Conservation (phyloP, 2,888 invertebrate genomes). For the Drosophila monieri region DNA sequence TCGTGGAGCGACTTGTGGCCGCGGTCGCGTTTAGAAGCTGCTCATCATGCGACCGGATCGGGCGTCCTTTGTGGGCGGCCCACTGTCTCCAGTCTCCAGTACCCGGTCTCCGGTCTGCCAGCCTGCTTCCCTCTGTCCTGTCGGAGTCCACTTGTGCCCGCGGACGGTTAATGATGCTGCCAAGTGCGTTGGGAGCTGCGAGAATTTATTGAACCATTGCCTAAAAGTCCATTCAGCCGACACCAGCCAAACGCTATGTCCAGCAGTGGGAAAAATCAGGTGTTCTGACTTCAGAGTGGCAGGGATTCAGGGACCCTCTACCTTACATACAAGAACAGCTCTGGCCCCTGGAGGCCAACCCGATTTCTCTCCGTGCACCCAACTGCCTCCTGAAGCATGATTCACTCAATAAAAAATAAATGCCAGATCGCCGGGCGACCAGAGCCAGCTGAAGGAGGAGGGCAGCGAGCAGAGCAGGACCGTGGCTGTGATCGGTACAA, state of each 20-base stretch:
- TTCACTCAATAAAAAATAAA: constrained; percentile 76
- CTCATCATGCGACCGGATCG: constrained; percentile 44
- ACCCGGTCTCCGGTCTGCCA: background rate
- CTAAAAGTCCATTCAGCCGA: constrained; percentile 70
- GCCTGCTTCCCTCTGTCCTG: background rate
- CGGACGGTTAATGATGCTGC: constrained; percentile 68
- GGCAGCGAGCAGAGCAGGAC: constrained; percentile 8
- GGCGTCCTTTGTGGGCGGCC: constrained; percentile 76
- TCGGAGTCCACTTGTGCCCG: constrained; percentile 39
- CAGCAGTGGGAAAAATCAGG: background rate
- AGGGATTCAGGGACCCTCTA: too few relatives aligned
- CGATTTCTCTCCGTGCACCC: constrained; percentile 1
- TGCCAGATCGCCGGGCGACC: constrained; percentile 40
- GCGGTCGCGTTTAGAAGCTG: constrained; percentile 66
- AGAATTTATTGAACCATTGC: constrained; percentile 83
- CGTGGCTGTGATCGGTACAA: constrained; percentile 72
- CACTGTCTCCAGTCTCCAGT: constrained; percentile 21
- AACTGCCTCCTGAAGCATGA: constrained; percentile 53
- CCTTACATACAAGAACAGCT: too few relatives aligned
- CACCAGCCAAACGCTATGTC: constrained; percentile 30
- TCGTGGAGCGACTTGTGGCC: constrained; percentile 54
- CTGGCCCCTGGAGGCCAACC: too few relatives aligned
- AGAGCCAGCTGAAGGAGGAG: background rate
- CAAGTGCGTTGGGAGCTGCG: constrained; percentile 57
- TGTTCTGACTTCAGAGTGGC: too few relatives aligned